Evolutionary conservation across 2,797 vertebrate species (phyloP).

Genomic region (Benthosema pterotum): DNA sequence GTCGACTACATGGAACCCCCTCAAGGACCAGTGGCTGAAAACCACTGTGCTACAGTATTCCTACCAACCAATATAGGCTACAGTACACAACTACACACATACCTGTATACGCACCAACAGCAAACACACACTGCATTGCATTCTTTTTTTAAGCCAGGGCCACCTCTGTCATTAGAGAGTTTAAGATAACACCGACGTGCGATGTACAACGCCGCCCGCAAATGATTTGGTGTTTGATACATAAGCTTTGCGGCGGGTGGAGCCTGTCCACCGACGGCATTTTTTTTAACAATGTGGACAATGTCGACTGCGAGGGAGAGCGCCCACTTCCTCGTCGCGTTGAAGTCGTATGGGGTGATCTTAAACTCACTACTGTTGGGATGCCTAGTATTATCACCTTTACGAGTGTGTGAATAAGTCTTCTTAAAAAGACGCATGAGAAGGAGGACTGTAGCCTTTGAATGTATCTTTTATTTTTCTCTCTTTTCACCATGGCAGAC

Average conservation of each 20-base stretch:
- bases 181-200: too few species aligned
- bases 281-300: too few species aligned
- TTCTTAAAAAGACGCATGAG: conserved; percentile 5
- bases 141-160: conserved; percentile 16
- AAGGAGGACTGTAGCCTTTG: conserved; percentile 10
- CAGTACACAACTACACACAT: conserved; percentile 2
- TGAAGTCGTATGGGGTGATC: too few species aligned
- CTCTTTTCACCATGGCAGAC: not conserved
- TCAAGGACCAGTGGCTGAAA: too few species aligned
- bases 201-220: too few species aligned
- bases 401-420: conserved; percentile 28
- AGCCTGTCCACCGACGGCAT: too few species aligned
- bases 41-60: not conserved
- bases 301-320: too few species aligned
- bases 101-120: not conserved
- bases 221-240: too few species aligned
- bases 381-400: conserved; percentile 47
- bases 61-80: not conserved
- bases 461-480: not conserved
- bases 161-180: conserved; percentile 43
- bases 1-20: too few species aligned
- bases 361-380: too few species aligned
- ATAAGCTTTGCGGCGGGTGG: too few species aligned
- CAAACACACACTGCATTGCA: conserved; percentile 5
- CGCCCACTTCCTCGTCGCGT: too few species aligned